Evolutionary conservation across 2,888 invertebrate genomes (phyloP), one percentile per base, ranked within the genome.

Genomic region (Cyclophora albipunctata): DNA sequence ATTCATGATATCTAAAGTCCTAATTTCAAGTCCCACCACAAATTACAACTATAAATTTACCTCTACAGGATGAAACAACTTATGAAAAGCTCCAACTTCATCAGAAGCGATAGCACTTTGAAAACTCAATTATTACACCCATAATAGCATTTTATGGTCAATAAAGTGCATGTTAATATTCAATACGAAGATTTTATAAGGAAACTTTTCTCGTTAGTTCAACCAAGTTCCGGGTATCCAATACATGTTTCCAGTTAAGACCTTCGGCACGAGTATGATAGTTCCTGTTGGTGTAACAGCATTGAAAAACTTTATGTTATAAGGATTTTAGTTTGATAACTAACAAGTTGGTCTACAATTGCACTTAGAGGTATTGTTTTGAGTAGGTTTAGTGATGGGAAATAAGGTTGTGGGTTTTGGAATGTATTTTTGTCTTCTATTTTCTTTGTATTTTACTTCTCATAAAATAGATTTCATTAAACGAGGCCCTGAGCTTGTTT

Each of bases 141-240:
- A 68, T 79, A 73, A 76, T 66, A 64, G 67, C 66, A 68, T 74
- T 79, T 80, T 76, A 81, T 73, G 70, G 65, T 68, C 76, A 69
- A 78, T 81, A 79, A 78, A 75, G 70, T 69, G 71, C 76, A 74
- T 78, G 78, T 80, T 82, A 82, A 81, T 81, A 82, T 82, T 82
- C 81, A 82, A 82, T 82, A 76, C 75, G 74, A 73, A 70, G 71
- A 78, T 81, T 80, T 80, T 80, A 81, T 82, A 81, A 73, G 73
- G 58, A 71, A 82, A 82, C 67, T 82, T 82, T 78, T 76, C 80
- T 81, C 77, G 77, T 80, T 81, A 81, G 73, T 75, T 72, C 58
- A 45, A 46, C 53, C 48, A 67, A 71, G 67, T 73, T 71, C 57
- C 54, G 57, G 51, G 56, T 60, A 54, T 58, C 62, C 73, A 72